Evolutionary conservation across 2,797 vertebrate genomes (phyloP), one percentile per base, ranked within the genome.

Genomic region (Anas georgica): DNA sequence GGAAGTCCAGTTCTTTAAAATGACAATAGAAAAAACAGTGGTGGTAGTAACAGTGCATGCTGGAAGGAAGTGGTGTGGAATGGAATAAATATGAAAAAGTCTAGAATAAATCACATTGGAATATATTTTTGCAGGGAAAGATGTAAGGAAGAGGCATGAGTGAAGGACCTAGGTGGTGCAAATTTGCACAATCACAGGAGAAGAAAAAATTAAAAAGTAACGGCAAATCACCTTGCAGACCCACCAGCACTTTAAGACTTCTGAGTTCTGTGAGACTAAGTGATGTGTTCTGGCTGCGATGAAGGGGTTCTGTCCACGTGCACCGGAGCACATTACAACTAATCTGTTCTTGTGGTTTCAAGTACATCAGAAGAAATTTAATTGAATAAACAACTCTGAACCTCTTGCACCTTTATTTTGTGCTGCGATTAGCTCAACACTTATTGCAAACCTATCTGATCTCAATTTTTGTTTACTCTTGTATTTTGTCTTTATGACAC

Each of bases 401-500:
- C 48, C 29, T 81, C 83, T 86, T 43, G 55, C 77, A 91, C 79
- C 66, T 88, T 86, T 88, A 76, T 62, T 91, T 95, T 69, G 55
- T 84, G 33, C 33, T 37, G 35, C 3, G 31, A 90, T 82, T 91
- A 88, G 39, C 56, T 84, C 83, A 92, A 84, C 0, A 0, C 26
- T 95, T 86, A 86, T 28, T 70, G 67, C 28, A 93, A 91, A 91
- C 52, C 75, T 63, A 79, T 60, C 85, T 84, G 87, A 94, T 92
- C 85, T 76, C 67, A 64, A 56, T 92, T 93, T 93, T 95, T 95
- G 64, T 90, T 95, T 94, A 93, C 33, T 83, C 58, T 85, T 89
- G 84, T 91, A 39, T 81, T 97, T 92, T 92, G 52, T 92, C 74
- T 77, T 88, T 88, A 86, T 88, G 83, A 88, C 90, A 86, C n/a